Base-by-base conservation (phyloP, 2,888 invertebrate genomes). In the Mechanitis mazaeus region DNA sequence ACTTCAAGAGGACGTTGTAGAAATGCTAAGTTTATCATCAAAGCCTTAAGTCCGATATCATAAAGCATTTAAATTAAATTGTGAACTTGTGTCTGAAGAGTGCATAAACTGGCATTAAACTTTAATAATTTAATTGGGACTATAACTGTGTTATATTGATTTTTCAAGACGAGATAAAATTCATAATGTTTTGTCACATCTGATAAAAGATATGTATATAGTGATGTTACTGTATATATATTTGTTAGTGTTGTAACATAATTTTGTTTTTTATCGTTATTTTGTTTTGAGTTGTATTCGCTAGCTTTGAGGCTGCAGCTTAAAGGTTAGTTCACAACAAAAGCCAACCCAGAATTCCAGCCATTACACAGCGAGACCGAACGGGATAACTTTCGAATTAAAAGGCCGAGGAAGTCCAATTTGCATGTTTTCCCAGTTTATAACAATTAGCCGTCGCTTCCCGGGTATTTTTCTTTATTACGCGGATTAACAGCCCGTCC, bases 381-480 rank as follows among this genome's bases (percentile, higher is more conserved):
- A 63, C 61, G 68, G 75, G 77, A 77, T 77, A 81, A 80, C 78
- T 81, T 77, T 73, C 69, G 79, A 80, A 81, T 81, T 77, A 81
- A 82, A 81, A 78, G 81, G 73, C 72, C 73, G 77, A 76, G 79
- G 79, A 79, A 82, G 81, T 81, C 76, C 81, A 79, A 86, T 88
- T 86, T 86, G 85, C 87, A 87, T 88, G 82, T 84, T 83, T 81
- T 78, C 78, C 75, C 85, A 81, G 82, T 87, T 87, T 84, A 86
- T 87, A 85, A 85, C 84, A 87, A 87, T 87, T 87, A 87, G 82
- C 78, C 77, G 75, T 65, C 77, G 79, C 75, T 78, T 78, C 75
- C 80, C 79, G 84, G 81, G 78, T 82, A 86, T 87, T 86, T 87
- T 88, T 87, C 87, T 87, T 87, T 85, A 87, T 88, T 87, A 86